Base-by-base conservation (phyloP, 2,888 invertebrate species). In the Noctua fimbriata region DNA sequence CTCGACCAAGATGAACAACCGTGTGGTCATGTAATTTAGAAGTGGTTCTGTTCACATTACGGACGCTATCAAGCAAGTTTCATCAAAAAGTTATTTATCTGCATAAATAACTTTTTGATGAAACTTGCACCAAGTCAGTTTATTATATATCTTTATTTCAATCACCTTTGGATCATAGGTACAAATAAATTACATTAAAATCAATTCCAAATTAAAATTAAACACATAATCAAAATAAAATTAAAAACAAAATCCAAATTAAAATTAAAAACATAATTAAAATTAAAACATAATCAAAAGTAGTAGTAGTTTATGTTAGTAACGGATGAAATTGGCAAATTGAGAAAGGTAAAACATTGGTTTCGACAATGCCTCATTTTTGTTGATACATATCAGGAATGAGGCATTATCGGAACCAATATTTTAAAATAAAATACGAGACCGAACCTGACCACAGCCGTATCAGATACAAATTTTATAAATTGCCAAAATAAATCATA, bases 401-500 rank as follows among this genome's bases (percentile, higher is more conserved):
- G 7, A 52, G 41, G 72, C 10, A 84, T 6, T 44, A 5, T 36
- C 18, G 69, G 24, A 80, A 84, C 21, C 55, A 49, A 65, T 79
- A 47, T 58, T 36, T 79, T 47, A 21, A 36, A n/a, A 60, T 60
- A 41, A 47, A 81, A 85, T 58, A 32, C 21, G 58, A 36, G 41
- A 41, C 55, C 28, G 55, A 65, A 47, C 32, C 74, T 63, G 32
- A 47, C 47, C 47, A 55, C 24, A 65, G 3, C 60, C 65, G 18
- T 72, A 81, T 81, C 70, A 72, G 65, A 76, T 73, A 78, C 47
- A 82, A 65, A 65, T 78, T 84, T 71, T 14, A 78, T 77, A 73
- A 85, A 85, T 79, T n/a, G n/a, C 73, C 49, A 69, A 69, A 75
- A 87, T 79, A 80, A 76, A 83, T 81, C 77, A 77, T 55, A 67